Base-by-base conservation (phyloP, 2,113 vertebrate species). In the Colossoma macropomum region DNA sequence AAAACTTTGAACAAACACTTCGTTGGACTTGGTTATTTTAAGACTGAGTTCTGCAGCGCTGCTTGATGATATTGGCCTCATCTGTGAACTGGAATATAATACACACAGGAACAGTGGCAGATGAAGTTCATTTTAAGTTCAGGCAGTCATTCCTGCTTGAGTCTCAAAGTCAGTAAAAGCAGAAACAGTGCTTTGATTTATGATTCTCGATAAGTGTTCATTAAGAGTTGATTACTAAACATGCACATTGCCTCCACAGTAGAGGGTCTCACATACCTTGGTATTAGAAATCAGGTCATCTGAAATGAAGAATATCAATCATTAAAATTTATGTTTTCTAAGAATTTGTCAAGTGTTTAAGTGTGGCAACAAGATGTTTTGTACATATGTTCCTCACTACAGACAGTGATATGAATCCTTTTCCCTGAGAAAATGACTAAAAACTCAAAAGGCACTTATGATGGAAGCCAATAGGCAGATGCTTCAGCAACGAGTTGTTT, bases 61-160 rank as follows among this genome's bases (percentile, higher is more conserved):
- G 28, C 21, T 38, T 45, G 7, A 10, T 75, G 13, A 48, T 41
- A 11, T 68, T n/a, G 45, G 23, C 45, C 54, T 68, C 62, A 32
- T 32, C 48, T 27, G 25, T 56, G 27, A 75, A 84, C 77, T 60
- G 21, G 25, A 19, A 45, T 73, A 52, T 56, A 78, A 85, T 77
- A 19, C 70, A 25, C 70, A 74, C 1, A 38, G 63, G 73, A n/a
- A 56, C 73, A 60, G n/a, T 13, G 13, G 32, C 23, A 32, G 65
- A 68, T 32, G 25, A 59, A 82, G 73, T 82, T 82, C 50, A 60
- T 82, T 38, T 7, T 1, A 6, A 70, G 73, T 52, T 69, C 72
- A 68, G 54, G 45, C 41, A 32, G 38, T 56, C n/a, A 82, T 16
- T 1, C 30, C 30, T n/a, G 56, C 54, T 56, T 50, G 48, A 50